Percentiles rank a stretch among this genome's conserved stretches.
Conservation (phyloP, 2,113 vertebrate species). For the Cricetomys ansorgei region DNA sequence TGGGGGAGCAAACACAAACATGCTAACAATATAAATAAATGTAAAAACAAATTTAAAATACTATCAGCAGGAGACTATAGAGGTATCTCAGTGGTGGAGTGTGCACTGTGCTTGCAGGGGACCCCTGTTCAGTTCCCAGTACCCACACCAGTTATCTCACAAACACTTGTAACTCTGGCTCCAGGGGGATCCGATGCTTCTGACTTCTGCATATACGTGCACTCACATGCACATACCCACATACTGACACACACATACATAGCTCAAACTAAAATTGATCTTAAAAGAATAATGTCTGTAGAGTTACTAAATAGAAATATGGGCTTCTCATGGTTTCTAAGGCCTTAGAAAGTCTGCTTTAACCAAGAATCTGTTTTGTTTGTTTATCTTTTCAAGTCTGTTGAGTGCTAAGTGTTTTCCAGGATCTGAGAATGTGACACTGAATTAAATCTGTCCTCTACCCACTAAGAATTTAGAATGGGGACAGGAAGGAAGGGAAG, state of each 20-base stretch:
- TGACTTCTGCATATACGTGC: not conserved
- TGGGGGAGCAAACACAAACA: not conserved
- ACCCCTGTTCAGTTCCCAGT: not conserved
- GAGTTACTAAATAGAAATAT: not conserved
- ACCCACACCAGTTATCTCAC: not conserved
- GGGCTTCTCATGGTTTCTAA: conserved; percentile 42
- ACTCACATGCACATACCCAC: not conserved
- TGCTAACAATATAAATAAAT: not conserved
- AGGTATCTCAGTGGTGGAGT: no score
- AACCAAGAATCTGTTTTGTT: not conserved
- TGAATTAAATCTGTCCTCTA: not conserved
- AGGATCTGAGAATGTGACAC: not conserved
- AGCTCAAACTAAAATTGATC: not conserved
- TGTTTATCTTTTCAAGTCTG: not conserved
- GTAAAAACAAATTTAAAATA: not conserved
- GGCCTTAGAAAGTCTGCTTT: conserved; percentile 19
- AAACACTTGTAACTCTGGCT: no score
- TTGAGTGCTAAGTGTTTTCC: not conserved
- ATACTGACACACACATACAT: not conserved
- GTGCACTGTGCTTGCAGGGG: not conserved
- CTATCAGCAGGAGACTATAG: not conserved
- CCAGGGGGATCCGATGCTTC: no score
- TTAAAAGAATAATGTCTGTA: not conserved
- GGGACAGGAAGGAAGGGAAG: not conserved
- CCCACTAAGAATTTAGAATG: not conserved